Base-by-base conservation (phyloP, 2,888 invertebrate species). In the Cataglyphis livida region DNA sequence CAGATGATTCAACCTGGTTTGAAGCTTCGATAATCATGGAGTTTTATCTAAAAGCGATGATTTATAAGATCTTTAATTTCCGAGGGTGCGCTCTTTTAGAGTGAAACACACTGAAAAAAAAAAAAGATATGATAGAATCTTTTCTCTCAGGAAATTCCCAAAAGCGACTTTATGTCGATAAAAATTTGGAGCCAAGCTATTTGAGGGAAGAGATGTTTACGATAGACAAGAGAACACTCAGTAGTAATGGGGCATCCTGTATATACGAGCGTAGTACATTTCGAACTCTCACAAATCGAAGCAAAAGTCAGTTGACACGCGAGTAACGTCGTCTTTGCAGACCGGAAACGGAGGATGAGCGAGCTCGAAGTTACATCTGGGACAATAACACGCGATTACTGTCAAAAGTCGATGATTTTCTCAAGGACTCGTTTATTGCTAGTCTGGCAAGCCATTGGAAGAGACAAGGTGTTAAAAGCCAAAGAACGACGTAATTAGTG, bases 291-390 rank as follows among this genome's bases (percentile, higher is more conserved):
- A 64, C 48, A 81, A 81, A 64, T 81, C 41, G 51, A 81, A 81
- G 71, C 21, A 21, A 64, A 75, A 68, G 59, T 79, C 78, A 79
- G 71, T 79, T 79, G 71, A 79, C 71, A 79, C 78, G 78, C 78
- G 78, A 79, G 78, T 66, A 79, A 79, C 78, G 78, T 81, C 73
- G 81, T 81, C 81, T 74, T 81, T 74, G 81, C 74, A 81, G 64
- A 81, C 81, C 75, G 51, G 81, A 74, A 81, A 74, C 81, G 81
- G 75, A 81, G 62, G 75, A 81, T 74, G 75, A 81, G 54, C 81
- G 81, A 81, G 75, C 75, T 81, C 81, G 78, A 66, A 68, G 65
- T 78, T 82, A 83, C 32, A 25, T 68, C 54, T 25, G 64, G 44
- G 35, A 35, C 76, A 21, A 66, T n/a, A 9, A 61, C n/a, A 41